Evolutionary conservation across 2,113 vertebrate genomes (phyloP).

Genomic region (Semicossyphus pulcher): DNA sequence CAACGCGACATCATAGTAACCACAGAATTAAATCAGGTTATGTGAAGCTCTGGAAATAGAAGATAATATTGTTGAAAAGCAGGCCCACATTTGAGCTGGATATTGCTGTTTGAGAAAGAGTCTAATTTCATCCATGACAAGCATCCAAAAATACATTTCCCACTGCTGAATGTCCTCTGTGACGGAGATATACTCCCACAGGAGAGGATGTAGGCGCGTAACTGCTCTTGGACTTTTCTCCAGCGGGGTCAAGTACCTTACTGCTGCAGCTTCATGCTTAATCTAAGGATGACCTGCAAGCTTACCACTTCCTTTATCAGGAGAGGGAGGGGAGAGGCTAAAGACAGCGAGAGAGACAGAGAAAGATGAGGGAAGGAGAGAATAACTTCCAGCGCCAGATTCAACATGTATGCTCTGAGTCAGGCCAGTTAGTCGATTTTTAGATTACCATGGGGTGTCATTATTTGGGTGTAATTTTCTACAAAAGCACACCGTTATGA

Average conservation of each 20-base stretch:
- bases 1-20: not conserved
- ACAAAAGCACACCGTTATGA: not conserved
- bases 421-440: too few relatives aligned
- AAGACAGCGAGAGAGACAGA: conserved; percentile 5
- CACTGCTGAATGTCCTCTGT: conserved; percentile 37
- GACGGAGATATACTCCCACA: conserved; percentile 27
- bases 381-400: not conserved
- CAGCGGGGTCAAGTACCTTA: conserved; percentile 71
- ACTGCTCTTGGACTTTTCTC: conserved; percentile 55
- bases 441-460: too few relatives aligned
- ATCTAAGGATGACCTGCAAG: conserved; percentile 77
- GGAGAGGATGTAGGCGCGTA: conserved; percentile 35
- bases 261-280: conserved; percentile 69
- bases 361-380: not conserved
- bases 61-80: conserved; percentile 32
- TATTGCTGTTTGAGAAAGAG: conserved; percentile 12
- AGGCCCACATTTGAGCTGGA: conserved; percentile 28
- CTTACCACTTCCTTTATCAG: conserved; percentile 59
- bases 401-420: conserved; percentile 29
- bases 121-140: conserved; percentile 47
- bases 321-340: conserved; percentile 29
- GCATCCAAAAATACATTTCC: conserved; percentile 53
- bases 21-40: conserved; percentile 29
- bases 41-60: conserved; percentile 31
- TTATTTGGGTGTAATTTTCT: too few relatives aligned